phyloP scores from a whole-genome alignment of 2,888 invertebrate species.

The Aleiodes testaceus region DNA sequence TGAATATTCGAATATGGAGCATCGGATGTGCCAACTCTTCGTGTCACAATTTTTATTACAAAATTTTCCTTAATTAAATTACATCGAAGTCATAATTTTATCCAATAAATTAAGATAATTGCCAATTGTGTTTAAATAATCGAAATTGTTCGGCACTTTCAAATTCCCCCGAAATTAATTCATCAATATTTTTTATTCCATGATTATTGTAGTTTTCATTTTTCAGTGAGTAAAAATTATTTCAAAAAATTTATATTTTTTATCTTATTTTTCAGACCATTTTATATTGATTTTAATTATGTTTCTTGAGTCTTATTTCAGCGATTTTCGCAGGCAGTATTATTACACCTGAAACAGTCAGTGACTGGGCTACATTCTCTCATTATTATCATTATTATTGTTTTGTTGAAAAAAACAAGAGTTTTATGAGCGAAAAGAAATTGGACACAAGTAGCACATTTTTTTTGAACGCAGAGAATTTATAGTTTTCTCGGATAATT shows the following conservation, averaged over 20 bases:
- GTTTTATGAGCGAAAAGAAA: background rate
- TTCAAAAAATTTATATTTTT: background rate
- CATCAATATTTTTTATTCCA: constrained; percentile 6
- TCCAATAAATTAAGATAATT: background rate
- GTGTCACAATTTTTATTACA: constrained; percentile 46
- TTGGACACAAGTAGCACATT: background rate
- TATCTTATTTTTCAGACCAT: constrained; percentile 9
- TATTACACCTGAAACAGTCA: constrained; percentile 22
- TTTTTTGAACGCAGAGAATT: background rate
- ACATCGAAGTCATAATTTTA: background rate
- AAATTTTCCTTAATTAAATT: constrained; percentile 34
- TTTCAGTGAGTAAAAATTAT: no score
- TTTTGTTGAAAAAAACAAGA: background rate
- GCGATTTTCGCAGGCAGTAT: constrained; percentile 47
- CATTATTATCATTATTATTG: background rate
- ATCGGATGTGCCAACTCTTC: constrained; percentile 56
- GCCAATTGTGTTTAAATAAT: background rate
- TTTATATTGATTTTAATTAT: constrained; percentile 37
- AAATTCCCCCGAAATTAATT: background rate
- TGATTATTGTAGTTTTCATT: background rate
- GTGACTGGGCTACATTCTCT: background rate
- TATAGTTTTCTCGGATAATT: no score
- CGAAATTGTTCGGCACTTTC: background rate
- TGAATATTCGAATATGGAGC: constrained; percentile 70
- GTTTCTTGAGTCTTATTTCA: constrained; percentile 51